Evolutionary conservation across 2,888 invertebrate genomes (phyloP), one percentile per base, ranked within the genome.

Genomic region (Stenodera caucasica): DNA sequence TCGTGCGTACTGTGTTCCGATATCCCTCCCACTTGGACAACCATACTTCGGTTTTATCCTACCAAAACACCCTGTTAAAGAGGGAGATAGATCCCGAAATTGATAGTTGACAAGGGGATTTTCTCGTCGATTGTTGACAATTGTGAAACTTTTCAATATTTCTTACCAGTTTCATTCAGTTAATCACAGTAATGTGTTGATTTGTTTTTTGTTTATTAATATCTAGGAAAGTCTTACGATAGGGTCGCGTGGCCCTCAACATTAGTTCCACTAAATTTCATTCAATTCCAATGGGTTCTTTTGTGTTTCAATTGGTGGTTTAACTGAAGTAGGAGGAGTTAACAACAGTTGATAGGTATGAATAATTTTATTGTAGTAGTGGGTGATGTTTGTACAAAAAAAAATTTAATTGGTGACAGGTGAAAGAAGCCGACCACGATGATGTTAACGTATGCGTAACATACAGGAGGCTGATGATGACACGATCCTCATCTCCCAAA

Each of bases 1-100:
- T 55, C 60, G 58, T 65, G 65, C 53, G 51, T 62, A 65, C 65
- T 65, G 65, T 51, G 51, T 32, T 37, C 55, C 32, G 57, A 60
- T 57, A 60, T 60, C 57, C 63, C 63, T 60, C 52, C 63, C 60
- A 60, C 59, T 63, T 55, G 49, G 63, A 54, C 53, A 63, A 29
- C 58, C 57, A 60, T 54, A 59, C 57, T 60, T 57, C 51, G 57
- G 57, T 57, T 59, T 26, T 63, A 54, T 60, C 51, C 57, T 59
- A 59, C 57, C 54, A 59, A 12, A 57, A 60, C 53, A 63, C 59
- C 57, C 57, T 51, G 57, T 57, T 40, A 53, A 33, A 29, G 60
- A 49, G 59, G 63, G 63, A 57, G 60, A 57, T 54, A 45, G 50
- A 53, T 56, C 55, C 55, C 30, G 51, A 50, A 56, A 62, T 58